phyloP scores from a whole-genome alignment of 1,140 invertebrate species.

The Listronotus oregonensis region DNA sequence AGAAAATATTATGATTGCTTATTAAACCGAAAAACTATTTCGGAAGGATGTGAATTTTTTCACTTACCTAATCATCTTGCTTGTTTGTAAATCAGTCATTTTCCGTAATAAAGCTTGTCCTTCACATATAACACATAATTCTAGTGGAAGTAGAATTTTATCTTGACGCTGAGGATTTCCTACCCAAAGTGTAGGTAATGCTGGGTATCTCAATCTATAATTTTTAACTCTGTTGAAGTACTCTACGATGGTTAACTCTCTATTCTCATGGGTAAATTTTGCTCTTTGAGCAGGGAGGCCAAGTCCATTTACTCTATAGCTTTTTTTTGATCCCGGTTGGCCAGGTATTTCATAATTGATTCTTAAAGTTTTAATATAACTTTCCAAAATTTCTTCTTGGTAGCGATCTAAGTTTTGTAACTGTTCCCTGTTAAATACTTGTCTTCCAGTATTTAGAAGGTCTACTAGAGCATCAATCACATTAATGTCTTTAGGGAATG shows the following conservation, averaged over 20 bases:
- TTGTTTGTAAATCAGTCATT: slow-evolving; percentile 64
- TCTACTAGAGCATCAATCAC: slow-evolving; percentile 55
- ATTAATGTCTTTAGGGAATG: slow-evolving; percentile 56
- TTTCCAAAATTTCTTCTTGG: slow-evolving; percentile 22
- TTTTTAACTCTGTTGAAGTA: slow-evolving; percentile 60
- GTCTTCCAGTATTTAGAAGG: slow-evolving; percentile 26
- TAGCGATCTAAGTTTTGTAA: slow-evolving; percentile 3
- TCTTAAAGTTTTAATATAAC: slow-evolving; percentile 41
- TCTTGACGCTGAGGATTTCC: slow-evolving; percentile 58
- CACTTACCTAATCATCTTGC: slow-evolving; percentile 64
- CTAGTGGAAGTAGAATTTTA: slow-evolving; percentile 63
- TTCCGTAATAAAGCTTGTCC: slow-evolving; percentile 64
- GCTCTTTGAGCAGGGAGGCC: slow-evolving; percentile 47
- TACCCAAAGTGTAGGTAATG: slow-evolving; percentile 67
- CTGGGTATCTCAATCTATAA: slow-evolving; percentile 60
- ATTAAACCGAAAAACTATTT: too few relatives aligned
- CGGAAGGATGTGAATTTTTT: neutral
- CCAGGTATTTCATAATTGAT: slow-evolving; percentile 60
- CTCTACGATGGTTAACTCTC: slow-evolving; percentile 56
- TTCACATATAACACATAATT: slow-evolving; percentile 64
- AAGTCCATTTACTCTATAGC: slow-evolving; percentile 62
- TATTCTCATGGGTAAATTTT: slow-evolving; percentile 55
- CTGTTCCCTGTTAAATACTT: neutral
- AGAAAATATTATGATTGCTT: too few relatives aligned
- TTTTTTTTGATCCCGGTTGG: slow-evolving; percentile 53